These are phyloP conservation scores for Hylaeus anthracinus DNA, from an alignment of 1,140 invertebrate species.

Conservation along the genomic window DNA sequence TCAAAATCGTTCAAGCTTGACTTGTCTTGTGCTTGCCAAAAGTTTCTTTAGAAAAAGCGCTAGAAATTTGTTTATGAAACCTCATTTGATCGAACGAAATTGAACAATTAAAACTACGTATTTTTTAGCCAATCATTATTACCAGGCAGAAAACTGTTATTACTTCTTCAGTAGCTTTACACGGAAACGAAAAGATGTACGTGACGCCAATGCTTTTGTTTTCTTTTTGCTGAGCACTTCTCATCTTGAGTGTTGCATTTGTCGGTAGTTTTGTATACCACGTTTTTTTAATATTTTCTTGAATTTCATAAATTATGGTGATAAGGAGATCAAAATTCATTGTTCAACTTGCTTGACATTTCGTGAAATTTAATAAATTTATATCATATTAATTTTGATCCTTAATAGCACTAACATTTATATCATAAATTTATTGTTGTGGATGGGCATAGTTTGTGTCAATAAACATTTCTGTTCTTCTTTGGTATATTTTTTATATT, in stretches of 20 bases:
- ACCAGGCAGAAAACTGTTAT: slow-evolving; percentile 2
- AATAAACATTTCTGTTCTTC: slow-evolving; percentile 22
- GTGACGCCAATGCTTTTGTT: slow-evolving; percentile 53
- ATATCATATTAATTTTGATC: not conserved
- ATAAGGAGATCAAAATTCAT: not conserved
- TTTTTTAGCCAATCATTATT: slow-evolving; percentile 4
- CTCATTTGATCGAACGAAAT: not conserved
- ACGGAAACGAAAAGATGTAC: slow-evolving; percentile 49
- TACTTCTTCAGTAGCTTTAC: not conserved
- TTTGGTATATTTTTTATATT: slow-evolving; percentile 3
- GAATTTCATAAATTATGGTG: slow-evolving; percentile 8
- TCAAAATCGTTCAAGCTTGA: slow-evolving; percentile 52
- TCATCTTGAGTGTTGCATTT: slow-evolving; percentile 12
- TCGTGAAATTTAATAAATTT: not conserved
- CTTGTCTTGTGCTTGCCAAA: slow-evolving; percentile 3
- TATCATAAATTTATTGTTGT: not conserved
- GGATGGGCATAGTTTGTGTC: not conserved
- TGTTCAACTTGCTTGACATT: not conserved
- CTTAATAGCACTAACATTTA: slow-evolving; percentile 4
- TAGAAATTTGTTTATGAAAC: slow-evolving; percentile 7
- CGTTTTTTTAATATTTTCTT: not conserved
- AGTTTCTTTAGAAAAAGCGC: not conserved
- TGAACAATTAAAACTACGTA: not conserved
- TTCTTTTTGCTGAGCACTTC: slow-evolving; percentile 36
- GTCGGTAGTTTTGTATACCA: not conserved